A percentile compares a stretch with the other conserved stretches of the same genome.
These are phyloP conservation scores for Sardina pilchardus DNA, from an alignment of 2,113 vertebrate genomes.

Conservation along the genomic window DNA sequence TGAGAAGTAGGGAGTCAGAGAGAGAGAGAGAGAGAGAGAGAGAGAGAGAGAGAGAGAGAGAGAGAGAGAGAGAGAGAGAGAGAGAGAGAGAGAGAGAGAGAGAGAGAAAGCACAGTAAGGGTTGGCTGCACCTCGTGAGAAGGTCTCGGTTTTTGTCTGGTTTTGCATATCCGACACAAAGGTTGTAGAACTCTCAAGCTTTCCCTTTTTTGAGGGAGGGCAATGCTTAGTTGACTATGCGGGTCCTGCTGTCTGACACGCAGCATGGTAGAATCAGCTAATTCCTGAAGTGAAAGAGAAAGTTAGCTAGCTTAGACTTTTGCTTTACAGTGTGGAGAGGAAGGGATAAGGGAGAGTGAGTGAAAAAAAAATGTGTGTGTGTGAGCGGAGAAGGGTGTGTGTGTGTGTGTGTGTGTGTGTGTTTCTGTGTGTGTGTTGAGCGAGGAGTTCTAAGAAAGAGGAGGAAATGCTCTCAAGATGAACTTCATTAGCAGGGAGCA, in stretches of 20 bases:
- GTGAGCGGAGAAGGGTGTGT: too few relatives aligned
- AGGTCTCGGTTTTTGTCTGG: not conserved
- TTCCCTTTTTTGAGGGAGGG: not conserved
- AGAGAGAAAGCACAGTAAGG: not conserved
- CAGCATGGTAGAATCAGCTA: not conserved
- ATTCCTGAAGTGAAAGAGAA: not conserved
- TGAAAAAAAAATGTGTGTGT: not conserved
- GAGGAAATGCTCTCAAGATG: constrained; percentile 11
- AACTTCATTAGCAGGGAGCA: not conserved
- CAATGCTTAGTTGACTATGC: not conserved
- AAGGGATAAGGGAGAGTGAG: not conserved
- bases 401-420: not conserved
- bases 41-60: too few relatives aligned
- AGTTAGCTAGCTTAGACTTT: not conserved
- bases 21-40: not conserved
- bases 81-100: not conserved
- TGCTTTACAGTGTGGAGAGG: not conserved
- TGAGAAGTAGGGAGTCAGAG: not conserved
- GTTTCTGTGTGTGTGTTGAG: not conserved
- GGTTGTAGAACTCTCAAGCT: not conserved
- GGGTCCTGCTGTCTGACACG: too few relatives aligned
- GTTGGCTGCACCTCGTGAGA: not conserved
- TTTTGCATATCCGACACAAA: not conserved
- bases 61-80: not conserved
- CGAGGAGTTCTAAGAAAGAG: not conserved